Evolutionary conservation across 2,797 vertebrate species (phyloP), one percentile per base, ranked within the genome.

Genomic region (Moxostoma hubbsi): DNA sequence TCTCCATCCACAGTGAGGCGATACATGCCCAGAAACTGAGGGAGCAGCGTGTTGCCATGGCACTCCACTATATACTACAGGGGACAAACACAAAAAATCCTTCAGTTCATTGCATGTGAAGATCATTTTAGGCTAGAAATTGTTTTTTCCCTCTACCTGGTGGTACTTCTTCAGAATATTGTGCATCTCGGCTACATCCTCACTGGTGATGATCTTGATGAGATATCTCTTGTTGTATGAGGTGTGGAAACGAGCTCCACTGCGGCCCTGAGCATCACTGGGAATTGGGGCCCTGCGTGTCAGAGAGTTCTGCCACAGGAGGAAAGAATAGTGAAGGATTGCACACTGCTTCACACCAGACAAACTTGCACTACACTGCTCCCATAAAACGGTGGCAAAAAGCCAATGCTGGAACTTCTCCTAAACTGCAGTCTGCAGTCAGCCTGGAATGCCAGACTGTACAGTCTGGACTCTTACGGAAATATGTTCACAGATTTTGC

Each of bases 161-260:
- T 99, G 98, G 86, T 99, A 99, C 84, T 99, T 99, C 94, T 99
- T 99, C 82, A 99, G 91, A 84, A 99, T 98, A 89, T 99, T 99
- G 88, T 99, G 98, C 97, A 99, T 99, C 90, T 99, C 98, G 0
- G 98, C 98, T 83, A 99, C 97, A 75, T 99, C 98, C 91, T 99
- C 98, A 47, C 98, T 98, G 77, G 96, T 98, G 89, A 99, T 98
- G 81, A 96, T 98, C 94, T 99, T 99, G 91, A 99, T 96, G 91
- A 99, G 92, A 6, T 98, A 99, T 87, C 97, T 95, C 89, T 96
- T 98, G 93, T 99, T 96, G 0, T 96, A 98, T 64, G 98, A 97
- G 0, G 95, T 98, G 86, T 98, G 98, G 87, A 99, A 99, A 61
- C 97, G 95, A 6, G 98, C 97, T 9, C 98, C 97, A 0, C 97